Evolutionary conservation across 2,888 invertebrate species (phyloP).

Genomic region (Agrenia bidenticulata): DNA sequence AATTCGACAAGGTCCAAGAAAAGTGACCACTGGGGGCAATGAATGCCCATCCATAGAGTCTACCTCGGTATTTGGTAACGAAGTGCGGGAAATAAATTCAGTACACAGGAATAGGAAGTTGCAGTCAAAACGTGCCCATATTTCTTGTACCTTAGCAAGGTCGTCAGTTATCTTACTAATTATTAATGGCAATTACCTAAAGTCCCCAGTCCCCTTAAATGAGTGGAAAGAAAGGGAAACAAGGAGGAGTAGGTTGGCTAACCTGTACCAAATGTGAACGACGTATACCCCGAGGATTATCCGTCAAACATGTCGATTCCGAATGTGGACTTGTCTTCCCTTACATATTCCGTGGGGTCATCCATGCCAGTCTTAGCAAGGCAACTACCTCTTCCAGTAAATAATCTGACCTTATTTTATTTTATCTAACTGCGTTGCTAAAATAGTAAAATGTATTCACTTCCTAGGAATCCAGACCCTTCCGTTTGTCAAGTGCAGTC

Average conservation of each 20-base stretch:
- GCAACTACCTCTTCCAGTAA: conserved; percentile 37
- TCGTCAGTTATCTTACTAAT: no score
- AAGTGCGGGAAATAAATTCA: no score
- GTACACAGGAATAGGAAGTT: no score
- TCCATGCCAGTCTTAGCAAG: conserved; percentile 29
- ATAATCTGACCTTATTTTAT: not conserved
- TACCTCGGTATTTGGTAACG: no score
- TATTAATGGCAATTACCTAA: no score
- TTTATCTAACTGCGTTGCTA: not conserved
- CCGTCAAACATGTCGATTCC: conserved; percentile 40
- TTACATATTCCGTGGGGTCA: conserved; percentile 23
- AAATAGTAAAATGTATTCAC: not conserved
- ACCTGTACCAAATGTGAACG: conserved; percentile 42
- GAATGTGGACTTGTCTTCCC: conserved; percentile 41
- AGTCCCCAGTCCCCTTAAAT: no score
- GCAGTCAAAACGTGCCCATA: no score
- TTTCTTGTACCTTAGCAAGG: no score
- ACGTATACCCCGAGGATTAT: conserved; percentile 30
- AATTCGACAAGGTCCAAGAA: no score
- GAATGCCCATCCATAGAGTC: no score
- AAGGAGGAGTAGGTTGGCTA: conserved; percentile 30
- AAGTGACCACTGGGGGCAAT: no score
- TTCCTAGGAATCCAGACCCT: conserved; percentile 37
- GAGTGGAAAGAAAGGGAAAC: not conserved
- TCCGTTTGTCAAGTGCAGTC: conserved; percentile 40